phyloP scores from a whole-genome alignment of 1,140 invertebrate genomes.

The Eufriesea mexicana region DNA sequence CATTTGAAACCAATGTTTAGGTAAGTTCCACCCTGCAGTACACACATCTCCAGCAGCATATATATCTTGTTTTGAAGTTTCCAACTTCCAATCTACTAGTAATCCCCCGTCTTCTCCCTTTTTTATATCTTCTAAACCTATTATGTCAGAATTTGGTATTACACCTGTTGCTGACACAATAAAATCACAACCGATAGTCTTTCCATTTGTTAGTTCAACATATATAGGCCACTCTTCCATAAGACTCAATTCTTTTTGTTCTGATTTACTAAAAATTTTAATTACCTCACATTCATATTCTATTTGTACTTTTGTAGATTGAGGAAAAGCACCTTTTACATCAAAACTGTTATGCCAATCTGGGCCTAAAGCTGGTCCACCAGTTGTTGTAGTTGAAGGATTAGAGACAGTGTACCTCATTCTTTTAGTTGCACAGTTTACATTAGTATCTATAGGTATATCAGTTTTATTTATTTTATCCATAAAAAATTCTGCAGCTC shows the following conservation, averaged over 20 bases:
- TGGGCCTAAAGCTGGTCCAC: constrained; percentile 95
- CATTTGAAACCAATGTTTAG: constrained; percentile 98
- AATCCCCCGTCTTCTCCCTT: constrained; percentile 89
- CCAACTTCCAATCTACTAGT: constrained; percentile 92
- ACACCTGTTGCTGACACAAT: constrained; percentile 98
- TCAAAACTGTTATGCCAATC: constrained; percentile 93
- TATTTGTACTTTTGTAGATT: constrained; percentile 80
- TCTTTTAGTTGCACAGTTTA: constrained; percentile 83
- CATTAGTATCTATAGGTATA: constrained; percentile 54
- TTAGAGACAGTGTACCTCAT: constrained; percentile 86
- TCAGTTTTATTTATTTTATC: constrained; percentile 76
- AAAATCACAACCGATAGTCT: constrained; percentile 92
- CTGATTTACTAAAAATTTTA: constrained; percentile 76
- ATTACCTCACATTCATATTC: constrained; percentile 90
- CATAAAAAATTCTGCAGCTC: constrained; percentile 97
- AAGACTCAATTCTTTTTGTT: constrained; percentile 48
- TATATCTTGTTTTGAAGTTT: constrained; percentile 90
- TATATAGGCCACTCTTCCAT: constrained; percentile 86
- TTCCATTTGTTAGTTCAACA: constrained; percentile 89
- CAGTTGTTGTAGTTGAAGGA: constrained; percentile 74
- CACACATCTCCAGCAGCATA: constrained; percentile 98
- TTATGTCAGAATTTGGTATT: constrained; percentile 86
- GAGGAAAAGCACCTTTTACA: constrained; percentile 83
- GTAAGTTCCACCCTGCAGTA: constrained; percentile 88
- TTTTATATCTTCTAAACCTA: constrained; percentile 83